Evolutionary conservation across 2,113 vertebrate genomes (phyloP), one percentile per base, ranked within the genome.

Genomic region (Mobula birostris): DNA sequence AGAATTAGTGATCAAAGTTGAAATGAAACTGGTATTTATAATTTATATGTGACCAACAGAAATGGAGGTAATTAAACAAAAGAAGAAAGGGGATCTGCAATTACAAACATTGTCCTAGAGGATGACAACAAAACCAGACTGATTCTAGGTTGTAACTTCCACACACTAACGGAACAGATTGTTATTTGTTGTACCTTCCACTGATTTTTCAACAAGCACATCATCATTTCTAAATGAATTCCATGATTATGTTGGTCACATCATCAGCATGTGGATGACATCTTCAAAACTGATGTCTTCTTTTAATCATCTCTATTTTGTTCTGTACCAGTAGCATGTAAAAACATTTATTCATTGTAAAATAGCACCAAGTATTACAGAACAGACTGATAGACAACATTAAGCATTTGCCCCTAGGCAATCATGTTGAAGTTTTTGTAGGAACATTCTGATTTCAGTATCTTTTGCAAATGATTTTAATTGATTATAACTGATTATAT

Each of bases 391-490:
- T 70, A 40, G 70, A 12, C 66, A 92, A 68, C 74, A 70, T 93
- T 93, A 93, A 93, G 70, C 68, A 93, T 24, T 93, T 72, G 68
- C 85, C 91, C 91, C 9, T 12, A 93, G 70, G 91, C 32, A 72
- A 91, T 76, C 40, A 56, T 70, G 19, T 92, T 7, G n/a, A 70
- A 70, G 36, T 21, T 92, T 32, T 56, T 74, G 32, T 74, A 56
- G 19, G 40, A 56, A 93, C 70, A 93, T 93, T 48, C n/a, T 36
- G 21, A 93, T 93, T 93, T 72, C 36, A 21, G 36, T 72, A 40
- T 40, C n/a, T 36, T 40, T 76, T 66, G 68, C 36, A 66, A 70
- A 15, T 91, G 29, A 68, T 68, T 91, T 91, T 91, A 87, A 87
- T 24, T 61, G 56, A 87, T 87, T 56, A 87, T 14, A 58, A 66